Conservation (phyloP, 2,113 vertebrate species). For the Macrotus californicus region DNA sequence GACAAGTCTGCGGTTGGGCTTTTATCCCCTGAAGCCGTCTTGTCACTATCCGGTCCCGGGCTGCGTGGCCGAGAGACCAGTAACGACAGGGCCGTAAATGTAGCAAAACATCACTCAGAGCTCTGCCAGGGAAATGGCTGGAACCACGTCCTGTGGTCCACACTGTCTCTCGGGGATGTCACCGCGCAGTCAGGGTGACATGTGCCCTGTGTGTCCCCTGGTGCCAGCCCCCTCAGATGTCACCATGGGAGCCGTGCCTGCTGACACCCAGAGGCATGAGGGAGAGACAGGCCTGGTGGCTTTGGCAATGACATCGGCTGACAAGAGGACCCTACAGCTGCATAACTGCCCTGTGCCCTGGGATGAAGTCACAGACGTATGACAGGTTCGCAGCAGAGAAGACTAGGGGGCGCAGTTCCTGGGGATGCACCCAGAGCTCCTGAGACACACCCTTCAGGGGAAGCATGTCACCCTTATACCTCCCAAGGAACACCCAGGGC, state of each 20-base stretch:
- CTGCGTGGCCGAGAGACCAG: fast-evolving
- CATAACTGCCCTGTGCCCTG: neutral
- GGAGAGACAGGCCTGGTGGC: no score
- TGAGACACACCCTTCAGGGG: fast-evolving
- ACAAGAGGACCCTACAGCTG: fast-evolving
- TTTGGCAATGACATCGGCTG: neutral
- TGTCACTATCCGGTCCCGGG: fast-evolving
- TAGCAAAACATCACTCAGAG: fast-evolving
- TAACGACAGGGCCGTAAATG: fast-evolving
- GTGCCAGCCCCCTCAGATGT: neutral
- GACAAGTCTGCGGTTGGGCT: neutral
- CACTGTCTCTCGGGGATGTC: fast-evolving
- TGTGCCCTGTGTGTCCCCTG: neutral
- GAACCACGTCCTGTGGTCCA: fast-evolving
- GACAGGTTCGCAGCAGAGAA: fast-evolving
- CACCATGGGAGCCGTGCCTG: neutral
- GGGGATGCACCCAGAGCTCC: fast-evolving
- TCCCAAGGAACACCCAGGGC: fast-evolving
- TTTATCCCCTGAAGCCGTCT: neutral
- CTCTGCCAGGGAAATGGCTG: fast-evolving
- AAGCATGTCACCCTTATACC: fast-evolving
- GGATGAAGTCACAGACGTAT: fast-evolving
- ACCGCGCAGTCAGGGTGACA: fast-evolving
- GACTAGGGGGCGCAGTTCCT: fast-evolving
- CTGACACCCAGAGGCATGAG: neutral